A percentile compares a stretch with the other conserved stretches of the same genome.
Evolutionary conservation across 1,140 invertebrate species (phyloP).

Genomic region (Tribolium madens): DNA sequence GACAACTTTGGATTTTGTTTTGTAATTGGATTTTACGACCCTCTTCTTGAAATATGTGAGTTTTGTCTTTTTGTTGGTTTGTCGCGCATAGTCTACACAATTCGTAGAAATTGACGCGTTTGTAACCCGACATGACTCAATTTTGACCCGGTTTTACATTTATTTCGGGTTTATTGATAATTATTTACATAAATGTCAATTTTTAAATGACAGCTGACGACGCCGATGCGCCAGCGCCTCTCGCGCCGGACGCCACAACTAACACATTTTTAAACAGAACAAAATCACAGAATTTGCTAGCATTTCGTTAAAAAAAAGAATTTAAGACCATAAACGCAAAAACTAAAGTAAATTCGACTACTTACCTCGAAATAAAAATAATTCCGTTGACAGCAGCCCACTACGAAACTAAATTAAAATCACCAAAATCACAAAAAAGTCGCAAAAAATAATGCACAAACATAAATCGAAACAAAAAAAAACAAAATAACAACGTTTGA

Average conservation of each 20-base stretch:
- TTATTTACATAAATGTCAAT: conserved; percentile 40
- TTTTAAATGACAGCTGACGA: conserved; percentile 37
- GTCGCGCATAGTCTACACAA: conserved; percentile 77
- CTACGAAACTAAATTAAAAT: too few species aligned
- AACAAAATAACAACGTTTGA: too few species aligned
- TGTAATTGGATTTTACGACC: conserved; percentile 73
- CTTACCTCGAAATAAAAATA: too few species aligned
- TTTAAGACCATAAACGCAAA: too few species aligned
- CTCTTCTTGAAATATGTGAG: conserved; percentile 76
- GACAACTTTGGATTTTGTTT: conserved; percentile 74
- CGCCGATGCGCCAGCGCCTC: conserved; percentile 7
- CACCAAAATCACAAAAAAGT: too few species aligned
- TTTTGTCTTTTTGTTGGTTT: conserved; percentile 72
- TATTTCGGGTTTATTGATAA: conserved; percentile 22
- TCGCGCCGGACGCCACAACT: not conserved
- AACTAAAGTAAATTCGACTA: too few species aligned
- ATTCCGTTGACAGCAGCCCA: too few species aligned
- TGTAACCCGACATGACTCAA: conserved; percentile 72
- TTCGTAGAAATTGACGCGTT: conserved; percentile 78
- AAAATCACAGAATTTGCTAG: too few species aligned
- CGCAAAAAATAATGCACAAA: too few species aligned
- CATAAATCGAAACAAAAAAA: too few species aligned
- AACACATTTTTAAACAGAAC: not conserved
- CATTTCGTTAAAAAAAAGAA: too few species aligned
- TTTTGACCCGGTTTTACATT: conserved; percentile 18